These are phyloP conservation scores for Apamea epomidion DNA, from an alignment of 2,888 invertebrate species.

Conservation along the genomic window DNA sequence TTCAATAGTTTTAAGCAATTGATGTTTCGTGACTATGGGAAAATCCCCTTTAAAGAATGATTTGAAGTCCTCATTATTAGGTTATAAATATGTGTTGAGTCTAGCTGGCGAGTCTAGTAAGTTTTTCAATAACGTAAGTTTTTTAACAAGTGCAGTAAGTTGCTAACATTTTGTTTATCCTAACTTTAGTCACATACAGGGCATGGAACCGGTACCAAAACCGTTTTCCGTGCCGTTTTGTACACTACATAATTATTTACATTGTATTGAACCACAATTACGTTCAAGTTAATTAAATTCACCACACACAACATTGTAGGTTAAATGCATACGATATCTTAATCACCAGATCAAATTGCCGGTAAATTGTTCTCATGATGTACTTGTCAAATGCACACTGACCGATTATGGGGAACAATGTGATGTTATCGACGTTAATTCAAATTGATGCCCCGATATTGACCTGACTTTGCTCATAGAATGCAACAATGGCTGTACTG, in stretches of 20 bases:
- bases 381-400: neutral
- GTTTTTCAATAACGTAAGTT: neutral
- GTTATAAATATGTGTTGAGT: neutral
- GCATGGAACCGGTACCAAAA: no score
- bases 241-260: no score
- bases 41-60: no score
- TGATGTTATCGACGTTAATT: constrained; percentile 4
- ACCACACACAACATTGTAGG: neutral
- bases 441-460: constrained; percentile 5
- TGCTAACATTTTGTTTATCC: neutral
- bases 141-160: neutral
- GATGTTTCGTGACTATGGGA: neutral
- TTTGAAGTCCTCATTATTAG: neutral
- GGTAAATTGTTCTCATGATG: constrained; percentile 18
- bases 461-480: neutral
- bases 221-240: no score
- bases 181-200: neutral
- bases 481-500: constrained; percentile 14
- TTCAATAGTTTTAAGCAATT: neutral
- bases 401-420: constrained; percentile 20
- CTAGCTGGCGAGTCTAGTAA: neutral
- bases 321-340: constrained; percentile 8
- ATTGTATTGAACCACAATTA: neutral
- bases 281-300: neutral
- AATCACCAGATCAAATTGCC: constrained; percentile 28